A percentile compares a stretch with the other conserved stretches of the same genome.
Evolutionary conservation across 1,140 invertebrate genomes (phyloP).

Genomic region (Dendroctonus valens): DNA sequence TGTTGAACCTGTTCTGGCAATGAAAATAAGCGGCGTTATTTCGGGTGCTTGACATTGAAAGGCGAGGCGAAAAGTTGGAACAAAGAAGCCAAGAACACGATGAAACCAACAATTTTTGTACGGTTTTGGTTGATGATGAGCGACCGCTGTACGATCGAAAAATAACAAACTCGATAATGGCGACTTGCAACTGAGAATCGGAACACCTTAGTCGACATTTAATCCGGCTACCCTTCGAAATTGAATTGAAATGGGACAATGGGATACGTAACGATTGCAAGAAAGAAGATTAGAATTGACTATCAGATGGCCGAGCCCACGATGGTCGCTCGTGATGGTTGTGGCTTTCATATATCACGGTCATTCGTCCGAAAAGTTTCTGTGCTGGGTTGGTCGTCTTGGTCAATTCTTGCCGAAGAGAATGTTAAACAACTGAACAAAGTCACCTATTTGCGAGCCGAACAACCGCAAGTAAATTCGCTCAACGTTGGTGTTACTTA

Average conservation of each 20-base stretch:
- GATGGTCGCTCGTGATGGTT: constrained; percentile 6
- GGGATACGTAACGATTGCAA: constrained; percentile 15
- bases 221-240: constrained; percentile 23
- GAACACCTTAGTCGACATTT: constrained; percentile 24
- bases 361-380: constrained; percentile 7
- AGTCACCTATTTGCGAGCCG: too few species aligned
- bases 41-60: constrained; percentile 23
- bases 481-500: too few species aligned
- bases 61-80: too few species aligned
- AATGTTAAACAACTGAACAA: too few species aligned
- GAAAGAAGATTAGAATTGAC: constrained; percentile 24
- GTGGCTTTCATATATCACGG: constrained; percentile 15
- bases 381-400: not conserved
- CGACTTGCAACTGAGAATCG: constrained; percentile 10
- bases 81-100: too few species aligned
- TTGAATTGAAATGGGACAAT: constrained; percentile 21
- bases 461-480: too few species aligned
- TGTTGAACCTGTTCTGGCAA: constrained; percentile 36
- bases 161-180: not conserved
- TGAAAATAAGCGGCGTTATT: constrained; percentile 33
- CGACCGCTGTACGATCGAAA: too few species aligned
- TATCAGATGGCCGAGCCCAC: constrained; percentile 21
- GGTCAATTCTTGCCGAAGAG: not conserved
- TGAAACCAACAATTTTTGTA: too few species aligned
- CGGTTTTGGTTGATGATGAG: too few species aligned